These are phyloP conservation scores for Platycnemis pennipes DNA, from an alignment of 2,888 invertebrate species.

Conservation along the genomic window DNA sequence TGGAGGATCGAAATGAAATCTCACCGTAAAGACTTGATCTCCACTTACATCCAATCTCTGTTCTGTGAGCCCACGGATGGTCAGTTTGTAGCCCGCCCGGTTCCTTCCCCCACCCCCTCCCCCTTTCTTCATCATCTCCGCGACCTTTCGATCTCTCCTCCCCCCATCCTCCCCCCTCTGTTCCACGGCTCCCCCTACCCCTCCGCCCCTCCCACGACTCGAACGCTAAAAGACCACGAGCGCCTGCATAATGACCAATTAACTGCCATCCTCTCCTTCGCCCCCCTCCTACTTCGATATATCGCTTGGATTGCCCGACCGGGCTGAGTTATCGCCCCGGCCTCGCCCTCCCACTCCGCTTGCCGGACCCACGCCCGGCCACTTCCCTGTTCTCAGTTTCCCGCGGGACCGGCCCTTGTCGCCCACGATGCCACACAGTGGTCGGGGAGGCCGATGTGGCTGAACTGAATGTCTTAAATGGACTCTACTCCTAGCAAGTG, in stretches of 20 bases:
- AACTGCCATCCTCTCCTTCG: neutral
- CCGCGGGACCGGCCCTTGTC: too few species aligned
- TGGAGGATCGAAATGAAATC: too few species aligned
- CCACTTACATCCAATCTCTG: too few species aligned
- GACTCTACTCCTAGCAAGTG: too few species aligned
- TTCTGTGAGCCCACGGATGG: too few species aligned
- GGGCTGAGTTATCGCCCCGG: neutral
- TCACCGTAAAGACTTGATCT: too few species aligned
- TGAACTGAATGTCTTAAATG: too few species aligned
- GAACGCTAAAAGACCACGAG: neutral
- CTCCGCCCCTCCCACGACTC: neutral
- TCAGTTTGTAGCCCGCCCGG: too few species aligned
- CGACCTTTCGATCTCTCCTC: neutral
- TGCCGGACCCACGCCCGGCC: neutral
- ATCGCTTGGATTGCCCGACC: neutral
- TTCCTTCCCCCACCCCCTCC: too few species aligned
- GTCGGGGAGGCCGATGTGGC: too few species aligned
- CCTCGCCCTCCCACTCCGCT: neutral
- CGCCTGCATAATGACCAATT: slow-evolving; percentile 10
- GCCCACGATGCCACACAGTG: too few species aligned
- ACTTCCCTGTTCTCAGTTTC: too few species aligned
- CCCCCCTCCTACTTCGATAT: neutral
- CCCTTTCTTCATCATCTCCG: neutral
- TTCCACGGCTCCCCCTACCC: neutral
- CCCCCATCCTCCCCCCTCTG: neutral